phyloP scores from a whole-genome alignment of 2,113 vertebrate species.

The Eudorcas thomsonii region DNA sequence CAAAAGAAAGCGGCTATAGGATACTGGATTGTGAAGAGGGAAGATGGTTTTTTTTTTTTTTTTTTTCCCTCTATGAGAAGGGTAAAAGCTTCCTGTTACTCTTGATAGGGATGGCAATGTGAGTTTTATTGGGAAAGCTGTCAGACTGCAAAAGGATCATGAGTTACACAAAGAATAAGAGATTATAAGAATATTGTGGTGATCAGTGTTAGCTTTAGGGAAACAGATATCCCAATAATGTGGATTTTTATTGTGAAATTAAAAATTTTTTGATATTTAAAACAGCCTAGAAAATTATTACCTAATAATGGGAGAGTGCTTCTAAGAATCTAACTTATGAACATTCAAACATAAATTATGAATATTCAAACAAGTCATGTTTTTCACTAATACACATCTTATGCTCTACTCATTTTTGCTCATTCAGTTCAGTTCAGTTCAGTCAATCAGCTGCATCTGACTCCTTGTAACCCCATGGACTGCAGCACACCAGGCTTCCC shows the following conservation, averaged over 20 bases:
- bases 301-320: neutral
- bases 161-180: neutral
- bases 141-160: neutral
- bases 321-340: neutral
- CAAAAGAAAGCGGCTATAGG: rapidly evolving
- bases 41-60: neutral
- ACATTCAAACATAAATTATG: too few relatives aligned
- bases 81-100: neutral
- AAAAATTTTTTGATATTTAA: neutral
- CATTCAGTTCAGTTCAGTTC: neutral
- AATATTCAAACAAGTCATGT: neutral
- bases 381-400: neutral
- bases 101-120: neutral
- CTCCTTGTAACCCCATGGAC: neutral
- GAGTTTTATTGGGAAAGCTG: neutral
- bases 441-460: neutral
- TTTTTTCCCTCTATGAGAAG: neutral
- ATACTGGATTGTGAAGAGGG: neutral
- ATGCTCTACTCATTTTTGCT: neutral
- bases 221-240: neutral
- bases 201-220: neutral
- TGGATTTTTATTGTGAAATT: neutral
- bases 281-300: neutral
- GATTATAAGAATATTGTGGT: neutral
- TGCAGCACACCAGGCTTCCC: neutral